Base-by-base conservation (phyloP, 35 echinoderm and acorn worm genomes). In the Apostichopus californicus region DNA sequence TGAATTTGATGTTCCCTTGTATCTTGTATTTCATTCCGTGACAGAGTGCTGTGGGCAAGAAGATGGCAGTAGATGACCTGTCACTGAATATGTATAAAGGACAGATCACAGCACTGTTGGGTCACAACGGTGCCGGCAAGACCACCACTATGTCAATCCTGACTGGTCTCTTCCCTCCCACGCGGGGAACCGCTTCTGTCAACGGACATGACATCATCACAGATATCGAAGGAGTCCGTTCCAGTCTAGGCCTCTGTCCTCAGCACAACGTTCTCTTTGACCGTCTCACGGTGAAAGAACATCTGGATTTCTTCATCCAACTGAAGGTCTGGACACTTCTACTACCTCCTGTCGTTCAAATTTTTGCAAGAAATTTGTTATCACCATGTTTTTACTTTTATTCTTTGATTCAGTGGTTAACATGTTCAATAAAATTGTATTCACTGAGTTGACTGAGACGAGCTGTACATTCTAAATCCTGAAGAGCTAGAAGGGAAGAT, bases 211-310 rank as follows among this genome's bases (percentile, higher is more conserved):
- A 73, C 77, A 95, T 99, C 21, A 25, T 91, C 53, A 90, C 57
- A 2, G 91, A 96, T 68, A 99, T 99, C 71, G 95, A 96, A 9
- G 88, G 89, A 15, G 95, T 96, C 11, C 86, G 97, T 2, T 78
- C 89, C 24, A 99, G 97, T 64, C 93, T 99, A 2, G 97, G 97
- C 6, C 81, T 99, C 1, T 99, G 97, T 88, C 97, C 97, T 64
- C 97, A 99, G 93, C 97, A 99, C 86, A 99, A 99, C 64, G 97
- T 99, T 5, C 75, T 99, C n/a, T 99, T 94, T 92, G 97, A 99
- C 58, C 87, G 97, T 14, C 89, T 99, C 13, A 99, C 97, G 17
- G 97, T 99, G 5, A 96, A 95, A 78, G 97, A 99, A 75, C 97
- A 99, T 90, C 57, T 99, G 25, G 89, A 96, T 20, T 99, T 99